Conservation (phyloP, 23 tunicate genomes). For the Aplidium turbinatum region DNA sequence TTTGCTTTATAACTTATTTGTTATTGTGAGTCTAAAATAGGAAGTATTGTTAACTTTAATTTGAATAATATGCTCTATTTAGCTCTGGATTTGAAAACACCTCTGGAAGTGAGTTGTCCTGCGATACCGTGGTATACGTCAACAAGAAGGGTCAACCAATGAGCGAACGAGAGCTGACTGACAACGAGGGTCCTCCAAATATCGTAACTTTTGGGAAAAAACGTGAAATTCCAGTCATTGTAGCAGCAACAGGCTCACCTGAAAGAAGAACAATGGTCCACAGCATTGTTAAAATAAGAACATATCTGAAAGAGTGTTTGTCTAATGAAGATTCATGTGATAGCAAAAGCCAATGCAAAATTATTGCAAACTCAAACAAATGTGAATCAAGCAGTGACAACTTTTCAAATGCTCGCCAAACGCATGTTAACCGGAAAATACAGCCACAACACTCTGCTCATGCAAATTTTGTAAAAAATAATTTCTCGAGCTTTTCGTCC, state of each 20-base stretch:
- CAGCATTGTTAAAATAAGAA: slow-evolving; percentile 37
- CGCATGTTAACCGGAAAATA: too few species aligned
- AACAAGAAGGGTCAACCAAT: slow-evolving; percentile 63
- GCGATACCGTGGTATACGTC: slow-evolving; percentile 87
- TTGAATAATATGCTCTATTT: too few species aligned
- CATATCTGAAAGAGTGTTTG: too few species aligned
- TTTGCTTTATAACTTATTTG: too few species aligned
- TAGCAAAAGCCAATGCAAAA: too few species aligned
- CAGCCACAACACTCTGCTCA: too few species aligned
- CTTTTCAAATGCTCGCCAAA: too few species aligned
- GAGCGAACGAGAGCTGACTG: slow-evolving; percentile 71
- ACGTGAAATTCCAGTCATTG: background rate
- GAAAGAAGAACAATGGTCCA: slow-evolving; percentile 29
- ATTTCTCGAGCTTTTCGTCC: too few species aligned
- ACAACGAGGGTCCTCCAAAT: slow-evolving; percentile 74
- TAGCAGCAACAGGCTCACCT: background rate
- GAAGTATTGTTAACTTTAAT: background rate
- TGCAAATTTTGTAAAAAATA: too few species aligned
- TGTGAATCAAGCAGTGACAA: too few species aligned
- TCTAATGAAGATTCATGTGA: too few species aligned
- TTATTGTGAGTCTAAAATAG: background rate
- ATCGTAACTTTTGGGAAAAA: slow-evolving; percentile 16
- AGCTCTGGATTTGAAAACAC: slow-evolving; percentile 79
- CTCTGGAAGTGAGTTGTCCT: slow-evolving; percentile 91
- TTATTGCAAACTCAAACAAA: too few species aligned